phyloP scores from a whole-genome alignment of 2,888 invertebrate species.

The Dione juno region DNA sequence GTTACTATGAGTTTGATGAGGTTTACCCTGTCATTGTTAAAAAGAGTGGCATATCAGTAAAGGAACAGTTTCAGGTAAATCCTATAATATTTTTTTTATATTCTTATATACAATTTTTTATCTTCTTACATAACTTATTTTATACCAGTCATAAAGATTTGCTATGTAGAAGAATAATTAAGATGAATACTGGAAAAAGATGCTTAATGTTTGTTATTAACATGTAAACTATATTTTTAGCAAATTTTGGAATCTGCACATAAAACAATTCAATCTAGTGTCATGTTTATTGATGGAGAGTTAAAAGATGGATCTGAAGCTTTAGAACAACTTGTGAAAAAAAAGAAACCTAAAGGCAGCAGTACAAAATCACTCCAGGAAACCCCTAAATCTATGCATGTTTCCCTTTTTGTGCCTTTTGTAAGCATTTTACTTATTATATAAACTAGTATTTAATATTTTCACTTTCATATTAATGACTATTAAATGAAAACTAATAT shows the following conservation, averaged over 20 bases:
- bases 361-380: constrained; percentile 66
- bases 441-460: not conserved
- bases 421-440: constrained; percentile 75
- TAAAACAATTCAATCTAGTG: constrained; percentile 84
- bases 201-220: not conserved
- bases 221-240: constrained; percentile 62
- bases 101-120: too few relatives aligned
- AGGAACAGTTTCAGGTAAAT: constrained; percentile 86
- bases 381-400: constrained; percentile 82
- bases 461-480: too few relatives aligned
- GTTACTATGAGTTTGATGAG: constrained; percentile 89
- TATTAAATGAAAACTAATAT: too few relatives aligned
- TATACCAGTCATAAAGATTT: too few relatives aligned
- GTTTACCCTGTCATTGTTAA: constrained; percentile 87
- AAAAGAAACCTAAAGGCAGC: constrained; percentile 80
- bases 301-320: constrained; percentile 85
- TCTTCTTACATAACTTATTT: too few relatives aligned
- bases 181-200: too few relatives aligned
- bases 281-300: constrained; percentile 90
- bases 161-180: too few relatives aligned
- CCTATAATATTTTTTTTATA: not conserved
- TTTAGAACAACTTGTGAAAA: constrained; percentile 86
- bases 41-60: constrained; percentile 85
- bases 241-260: constrained; percentile 84
- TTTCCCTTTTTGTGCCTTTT: constrained; percentile 87